phyloP scores from a whole-genome alignment of 2,113 vertebrate genomes.

The Andinoacara biseriatus region DNA sequence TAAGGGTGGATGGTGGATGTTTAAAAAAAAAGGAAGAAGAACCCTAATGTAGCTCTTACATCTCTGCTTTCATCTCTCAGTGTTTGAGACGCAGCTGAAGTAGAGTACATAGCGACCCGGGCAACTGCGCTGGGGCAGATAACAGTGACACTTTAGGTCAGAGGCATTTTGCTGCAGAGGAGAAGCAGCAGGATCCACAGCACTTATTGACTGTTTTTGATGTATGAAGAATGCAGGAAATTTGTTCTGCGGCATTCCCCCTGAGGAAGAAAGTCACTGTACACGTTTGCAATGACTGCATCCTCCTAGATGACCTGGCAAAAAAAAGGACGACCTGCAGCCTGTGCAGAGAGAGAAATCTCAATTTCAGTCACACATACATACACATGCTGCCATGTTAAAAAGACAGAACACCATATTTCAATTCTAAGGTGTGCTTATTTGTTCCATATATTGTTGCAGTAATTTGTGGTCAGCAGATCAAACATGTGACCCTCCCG shows the following conservation, averaged over 20 bases:
- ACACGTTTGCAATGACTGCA: slow-evolving; percentile 36
- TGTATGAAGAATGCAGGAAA: slow-evolving; percentile 42
- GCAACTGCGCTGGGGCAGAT: neutral
- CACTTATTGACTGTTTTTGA: slow-evolving; percentile 49
- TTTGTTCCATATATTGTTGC: neutral
- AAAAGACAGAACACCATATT: neutral
- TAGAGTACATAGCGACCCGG: slow-evolving; percentile 12
- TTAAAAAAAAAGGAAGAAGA: neutral
- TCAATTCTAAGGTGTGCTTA: neutral
- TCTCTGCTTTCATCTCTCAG: slow-evolving; percentile 8
- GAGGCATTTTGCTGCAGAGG: slow-evolving; percentile 41
- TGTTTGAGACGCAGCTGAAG: slow-evolving; percentile 21
- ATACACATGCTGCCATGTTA: neutral
- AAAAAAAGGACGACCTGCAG: slow-evolving; percentile 23
- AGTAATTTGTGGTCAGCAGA: neutral
- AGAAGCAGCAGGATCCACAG: slow-evolving; percentile 26
- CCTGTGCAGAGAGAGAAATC: neutral
- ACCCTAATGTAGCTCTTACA: neutral
- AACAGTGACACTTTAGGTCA: slow-evolving; percentile 17
- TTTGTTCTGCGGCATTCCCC: slow-evolving; percentile 11
- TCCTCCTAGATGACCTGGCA: slow-evolving; percentile 42
- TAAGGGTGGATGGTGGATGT: neutral
- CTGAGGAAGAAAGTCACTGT: slow-evolving; percentile 6
- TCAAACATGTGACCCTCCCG: neutral
- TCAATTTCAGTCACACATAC: neutral